phyloP scores from a whole-genome alignment of 2,113 vertebrate genomes.

The Phrynocephalus versicolor region DNA sequence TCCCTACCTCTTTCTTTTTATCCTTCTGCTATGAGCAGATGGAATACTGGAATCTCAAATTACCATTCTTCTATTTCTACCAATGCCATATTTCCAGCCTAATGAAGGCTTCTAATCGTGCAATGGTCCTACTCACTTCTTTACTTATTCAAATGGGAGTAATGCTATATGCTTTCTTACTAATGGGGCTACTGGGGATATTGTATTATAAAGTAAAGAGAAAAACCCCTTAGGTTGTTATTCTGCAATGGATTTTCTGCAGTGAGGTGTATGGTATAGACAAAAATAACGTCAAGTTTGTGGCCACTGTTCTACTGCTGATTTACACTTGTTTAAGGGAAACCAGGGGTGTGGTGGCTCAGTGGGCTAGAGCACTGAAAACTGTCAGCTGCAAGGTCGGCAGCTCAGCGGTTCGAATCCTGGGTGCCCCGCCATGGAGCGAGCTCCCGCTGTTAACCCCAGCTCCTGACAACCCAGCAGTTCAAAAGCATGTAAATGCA shows the following conservation, averaged over 20 bases:
- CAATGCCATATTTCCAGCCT: constrained; percentile 32
- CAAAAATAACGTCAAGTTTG: too few relatives aligned
- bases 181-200: not conserved
- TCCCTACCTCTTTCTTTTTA: constrained; percentile 61
- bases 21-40: constrained; percentile 68
- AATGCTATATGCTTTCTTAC: constrained; percentile 3
- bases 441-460: too few relatives aligned
- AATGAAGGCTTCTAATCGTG: constrained; percentile 25
- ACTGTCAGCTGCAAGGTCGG: too few relatives aligned
- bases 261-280: not conserved
- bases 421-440: too few relatives aligned
- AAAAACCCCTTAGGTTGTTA: not conserved
- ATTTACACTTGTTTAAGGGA: too few relatives aligned
- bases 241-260: not conserved
- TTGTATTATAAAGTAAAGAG: not conserved
- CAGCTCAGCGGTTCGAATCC: too few relatives aligned
- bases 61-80: constrained; percentile 51
- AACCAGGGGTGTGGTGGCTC: too few relatives aligned
- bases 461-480: too few relatives aligned
- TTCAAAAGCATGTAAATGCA: too few relatives aligned
- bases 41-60: constrained; percentile 62
- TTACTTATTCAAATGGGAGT: constrained; percentile 2
- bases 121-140: constrained; percentile 32
- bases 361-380: too few relatives aligned
- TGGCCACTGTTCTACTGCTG: too few relatives aligned